Conservation (phyloP, 2,113 vertebrate genomes). For the Excalfactoria chinensis region DNA sequence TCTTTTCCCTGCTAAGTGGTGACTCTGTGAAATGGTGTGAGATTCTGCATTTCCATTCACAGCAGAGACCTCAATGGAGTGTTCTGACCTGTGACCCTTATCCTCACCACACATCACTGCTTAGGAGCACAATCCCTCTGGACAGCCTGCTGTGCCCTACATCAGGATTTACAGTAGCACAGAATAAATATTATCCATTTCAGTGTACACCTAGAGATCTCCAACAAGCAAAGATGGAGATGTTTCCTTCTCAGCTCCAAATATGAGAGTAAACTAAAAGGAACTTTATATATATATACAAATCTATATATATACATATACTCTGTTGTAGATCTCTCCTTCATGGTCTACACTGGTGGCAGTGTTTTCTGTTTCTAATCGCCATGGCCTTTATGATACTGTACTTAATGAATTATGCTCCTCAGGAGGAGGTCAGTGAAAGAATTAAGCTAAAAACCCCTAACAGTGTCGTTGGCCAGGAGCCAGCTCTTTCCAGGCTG, state of each 20-base stretch:
- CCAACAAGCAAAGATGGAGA: not conserved
- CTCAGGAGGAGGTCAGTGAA: conserved; percentile 73
- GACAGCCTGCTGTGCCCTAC: conserved; percentile 39
- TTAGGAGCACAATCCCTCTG: not conserved
- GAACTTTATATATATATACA: not conserved
- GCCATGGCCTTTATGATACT: conserved; percentile 66
- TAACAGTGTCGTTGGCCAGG: conserved; percentile 64
- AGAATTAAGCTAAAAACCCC: conserved; percentile 75
- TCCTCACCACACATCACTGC: not conserved
- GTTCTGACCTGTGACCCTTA: conserved; percentile 21
- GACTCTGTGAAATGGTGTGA: not conserved
- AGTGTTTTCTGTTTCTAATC: conserved; percentile 72
- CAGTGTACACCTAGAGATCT: not conserved
- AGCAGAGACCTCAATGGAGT: not conserved
- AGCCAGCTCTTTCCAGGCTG: conserved; percentile 64
- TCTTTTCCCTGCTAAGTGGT: not conserved
- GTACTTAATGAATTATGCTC: conserved; percentile 75
- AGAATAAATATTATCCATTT: conserved; percentile 61
- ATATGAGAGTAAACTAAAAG: conserved; percentile 16
- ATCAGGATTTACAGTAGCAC: conserved; percentile 67
- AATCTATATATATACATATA: not conserved
- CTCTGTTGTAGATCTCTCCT: not conserved
- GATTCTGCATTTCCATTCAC: not conserved
- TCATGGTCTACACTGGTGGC: conserved; percentile 58
- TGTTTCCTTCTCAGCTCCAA: not conserved